A percentile compares a stretch with the other conserved stretches of the same genome.
Evolutionary conservation across 2,797 vertebrate species (phyloP).

Genomic region (Lacerta bilineata): DNA sequence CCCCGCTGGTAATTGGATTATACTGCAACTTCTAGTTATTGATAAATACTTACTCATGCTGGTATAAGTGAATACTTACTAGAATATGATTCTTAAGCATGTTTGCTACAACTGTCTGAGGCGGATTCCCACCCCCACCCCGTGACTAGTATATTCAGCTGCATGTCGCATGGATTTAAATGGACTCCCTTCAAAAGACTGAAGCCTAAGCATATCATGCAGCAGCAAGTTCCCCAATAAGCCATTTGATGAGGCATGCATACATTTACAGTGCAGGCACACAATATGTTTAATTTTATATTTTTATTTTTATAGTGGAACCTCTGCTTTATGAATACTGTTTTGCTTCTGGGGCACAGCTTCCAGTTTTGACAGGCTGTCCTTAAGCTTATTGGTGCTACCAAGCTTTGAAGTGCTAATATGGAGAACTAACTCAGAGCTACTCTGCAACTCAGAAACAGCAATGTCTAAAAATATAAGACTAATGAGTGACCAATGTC

Average conservation of each 20-base stretch:
- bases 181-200: not conserved
- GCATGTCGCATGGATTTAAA: not conserved
- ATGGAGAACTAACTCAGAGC: too few species aligned
- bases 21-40: constrained; percentile 5
- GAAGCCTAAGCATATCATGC: not conserved
- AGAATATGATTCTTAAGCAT: not conserved
- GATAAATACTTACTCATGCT: not conserved
- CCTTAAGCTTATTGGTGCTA: too few species aligned
- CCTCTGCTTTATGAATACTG: too few species aligned
- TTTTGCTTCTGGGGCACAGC: not conserved
- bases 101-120: not conserved
- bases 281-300: too few species aligned
- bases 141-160: not conserved
- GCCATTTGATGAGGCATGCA: not conserved
- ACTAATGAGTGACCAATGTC: too few species aligned
- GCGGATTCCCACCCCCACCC: not conserved
- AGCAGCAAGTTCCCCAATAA: not conserved
- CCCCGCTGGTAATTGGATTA: not conserved
- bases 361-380: too few species aligned
- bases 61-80: not conserved
- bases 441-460: too few species aligned
- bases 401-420: too few species aligned
- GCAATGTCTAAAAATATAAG: too few species aligned
- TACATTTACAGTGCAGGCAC: not conserved
- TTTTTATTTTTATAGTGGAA: too few species aligned